Conservation (phyloP, 2,888 invertebrate genomes). For the Coelopa pilipes region DNA sequence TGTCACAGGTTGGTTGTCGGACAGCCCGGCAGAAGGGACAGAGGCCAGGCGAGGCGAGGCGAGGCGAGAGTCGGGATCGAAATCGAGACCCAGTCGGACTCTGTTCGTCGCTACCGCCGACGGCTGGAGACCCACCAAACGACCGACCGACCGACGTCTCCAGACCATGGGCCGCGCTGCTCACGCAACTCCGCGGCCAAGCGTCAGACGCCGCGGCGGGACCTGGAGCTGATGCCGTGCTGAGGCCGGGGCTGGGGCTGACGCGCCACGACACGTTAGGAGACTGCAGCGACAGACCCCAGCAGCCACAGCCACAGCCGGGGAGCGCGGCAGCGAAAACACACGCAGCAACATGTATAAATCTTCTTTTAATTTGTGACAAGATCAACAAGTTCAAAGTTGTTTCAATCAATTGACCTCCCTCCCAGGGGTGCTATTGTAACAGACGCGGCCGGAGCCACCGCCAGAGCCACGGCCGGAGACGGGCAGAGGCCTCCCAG, state of each 20-base stretch:
- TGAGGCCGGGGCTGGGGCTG: neutral
- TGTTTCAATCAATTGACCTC: slow-evolving; percentile 67
- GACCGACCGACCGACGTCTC: slow-evolving; percentile 8
- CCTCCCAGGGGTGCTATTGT: slow-evolving; percentile 52
- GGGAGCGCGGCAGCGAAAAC: neutral
- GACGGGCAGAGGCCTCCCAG: neutral
- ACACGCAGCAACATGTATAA: slow-evolving; percentile 53
- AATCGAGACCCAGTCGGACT: neutral
- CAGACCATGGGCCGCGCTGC: neutral
- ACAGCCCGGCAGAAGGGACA: too few species aligned
- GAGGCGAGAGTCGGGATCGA: too few species aligned
- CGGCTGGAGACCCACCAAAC: slow-evolving; percentile 2
- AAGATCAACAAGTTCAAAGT: slow-evolving; percentile 68
- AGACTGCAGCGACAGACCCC: slow-evolving; percentile 8
- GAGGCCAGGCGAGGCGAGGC: too few species aligned
- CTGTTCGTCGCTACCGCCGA: neutral
- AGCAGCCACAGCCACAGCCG: neutral
- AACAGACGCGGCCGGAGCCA: slow-evolving; percentile 12
- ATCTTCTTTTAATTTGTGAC: slow-evolving; percentile 67
- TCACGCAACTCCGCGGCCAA: slow-evolving; percentile 9
- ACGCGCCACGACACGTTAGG: neutral
- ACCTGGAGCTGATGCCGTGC: neutral
- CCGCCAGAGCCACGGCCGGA: neutral
- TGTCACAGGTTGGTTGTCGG: slow-evolving; percentile 23
- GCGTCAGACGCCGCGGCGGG: neutral